Percentiles rank a stretch among this genome's conserved stretches.
These are phyloP conservation scores for Eleutherodactylus coqui DNA, from an alignment of 2,797 vertebrate genomes.

Conservation along the genomic window DNA sequence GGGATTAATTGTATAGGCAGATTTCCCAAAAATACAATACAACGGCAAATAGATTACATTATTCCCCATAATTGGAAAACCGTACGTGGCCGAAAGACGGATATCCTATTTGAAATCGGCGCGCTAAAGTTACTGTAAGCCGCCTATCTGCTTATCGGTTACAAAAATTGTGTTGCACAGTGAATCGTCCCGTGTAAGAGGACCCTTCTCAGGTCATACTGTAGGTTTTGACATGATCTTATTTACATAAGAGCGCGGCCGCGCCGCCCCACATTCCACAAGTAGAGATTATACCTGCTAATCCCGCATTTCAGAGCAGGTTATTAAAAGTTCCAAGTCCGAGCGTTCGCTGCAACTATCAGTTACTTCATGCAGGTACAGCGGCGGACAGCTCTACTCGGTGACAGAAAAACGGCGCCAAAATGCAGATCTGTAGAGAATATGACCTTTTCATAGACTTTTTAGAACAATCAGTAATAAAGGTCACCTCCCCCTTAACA, in stretches of 20 bases:
- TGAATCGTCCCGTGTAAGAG: too few relatives aligned
- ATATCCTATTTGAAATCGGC: too few relatives aligned
- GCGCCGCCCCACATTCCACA: constrained; percentile 16
- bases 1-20: too few relatives aligned
- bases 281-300: constrained; percentile 32
- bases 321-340: constrained; percentile 54
- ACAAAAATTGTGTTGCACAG: too few relatives aligned
- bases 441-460: not conserved
- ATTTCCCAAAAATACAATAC: too few relatives aligned
- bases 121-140: too few relatives aligned
- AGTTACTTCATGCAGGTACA: not conserved
- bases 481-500: not conserved
- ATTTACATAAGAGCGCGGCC: not conserved
- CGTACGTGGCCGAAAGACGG: too few relatives aligned
- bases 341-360: constrained; percentile 6
- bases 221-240: not conserved
- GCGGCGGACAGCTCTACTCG: not conserved
- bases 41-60: too few relatives aligned
- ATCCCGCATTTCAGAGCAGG: not conserved
- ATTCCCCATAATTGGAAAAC: too few relatives aligned
- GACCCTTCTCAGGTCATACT: too few relatives aligned
- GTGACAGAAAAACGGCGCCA: not conserved
- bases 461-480: not conserved
- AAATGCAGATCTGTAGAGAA: not conserved
- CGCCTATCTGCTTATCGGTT: too few relatives aligned